Evolutionary conservation across 2,888 invertebrate genomes (phyloP), one percentile per base, ranked within the genome.

Genomic region (Diploptera punctata): DNA sequence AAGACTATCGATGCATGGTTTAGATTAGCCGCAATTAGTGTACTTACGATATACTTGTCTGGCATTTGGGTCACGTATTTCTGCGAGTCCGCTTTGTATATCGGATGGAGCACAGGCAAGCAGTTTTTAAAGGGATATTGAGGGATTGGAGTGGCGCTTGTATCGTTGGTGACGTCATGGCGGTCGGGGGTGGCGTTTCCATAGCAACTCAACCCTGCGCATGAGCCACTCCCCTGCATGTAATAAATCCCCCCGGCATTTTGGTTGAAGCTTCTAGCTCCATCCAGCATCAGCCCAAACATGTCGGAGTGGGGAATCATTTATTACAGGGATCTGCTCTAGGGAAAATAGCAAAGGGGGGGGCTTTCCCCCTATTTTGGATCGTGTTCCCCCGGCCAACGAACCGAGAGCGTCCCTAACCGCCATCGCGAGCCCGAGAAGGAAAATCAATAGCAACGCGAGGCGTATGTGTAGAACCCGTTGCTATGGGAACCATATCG

Each of bases 161-260:
- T 21, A 19, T 62, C 19, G 38, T 9, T 29, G 33, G 68, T 68
- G 68, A 68, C 68, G 68, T 68, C 68, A 68, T 44, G 29, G n/a
- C 29, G 68, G 52, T 43, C n/a, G 67, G 43, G 19, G 62, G 31
- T 10, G 62, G 62, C 19, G 69, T 70, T 62, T 26, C 62, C 62
- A 70, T 62, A 62, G 62, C 62, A 21, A 49, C 70, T n/a, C 52
- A 24, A 24, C 49, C 19, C 54, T 26, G 61, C 69, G 69, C 69
- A 49, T 44, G 69, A n/a, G 60, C 72, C 68, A 44, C 62, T 57
- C 72, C 65, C 33, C 31, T 43, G 68, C 21, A 43, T 47, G 67
- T 61, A 68, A 72, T 72, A 72, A 72, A 72, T 72, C 67, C 72
- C 72, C 68, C 68, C 72, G 72, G 68, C 72, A 67, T 72, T 68